These are phyloP conservation scores for Eupithecia subfuscata DNA, from an alignment of 2,888 invertebrate genomes.

Conservation along the genomic window DNA sequence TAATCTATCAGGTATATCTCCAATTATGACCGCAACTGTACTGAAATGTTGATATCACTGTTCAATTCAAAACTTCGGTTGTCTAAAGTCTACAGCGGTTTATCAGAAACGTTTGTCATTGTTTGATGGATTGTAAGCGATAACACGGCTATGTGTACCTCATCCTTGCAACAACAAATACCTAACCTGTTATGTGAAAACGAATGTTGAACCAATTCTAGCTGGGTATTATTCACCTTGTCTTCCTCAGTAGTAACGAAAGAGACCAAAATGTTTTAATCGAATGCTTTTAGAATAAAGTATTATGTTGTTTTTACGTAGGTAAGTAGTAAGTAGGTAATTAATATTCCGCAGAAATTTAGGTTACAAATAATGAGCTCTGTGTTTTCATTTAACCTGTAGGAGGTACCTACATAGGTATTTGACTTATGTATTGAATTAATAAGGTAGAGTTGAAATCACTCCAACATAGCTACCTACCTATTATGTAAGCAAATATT, in stretches of 20 bases:
- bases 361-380: conserved; percentile 7
- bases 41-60: neutral
- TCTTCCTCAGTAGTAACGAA: conserved; percentile 24
- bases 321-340: neutral
- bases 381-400: neutral
- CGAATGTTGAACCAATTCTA: conserved; percentile 32
- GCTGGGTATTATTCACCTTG: conserved; percentile 23
- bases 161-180: conserved; percentile 39
- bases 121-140: conserved; percentile 51
- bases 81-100: conserved; percentile 18
- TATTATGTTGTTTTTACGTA: conserved; percentile 29
- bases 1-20: no score
- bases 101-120: conserved; percentile 43
- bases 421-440: neutral
- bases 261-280: conserved; percentile 24
- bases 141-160: conserved; percentile 37
- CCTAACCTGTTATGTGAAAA: conserved; percentile 47
- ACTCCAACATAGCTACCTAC: neutral
- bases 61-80: neutral
- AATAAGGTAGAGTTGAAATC: neutral
- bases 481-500: neutral
- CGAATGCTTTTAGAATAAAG: neutral
- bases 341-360: conserved; percentile 31
- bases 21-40: neutral
- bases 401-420: neutral